Evolutionary conservation across 2,113 vertebrate species (phyloP).

Genomic region (Centropus bengalensis): DNA sequence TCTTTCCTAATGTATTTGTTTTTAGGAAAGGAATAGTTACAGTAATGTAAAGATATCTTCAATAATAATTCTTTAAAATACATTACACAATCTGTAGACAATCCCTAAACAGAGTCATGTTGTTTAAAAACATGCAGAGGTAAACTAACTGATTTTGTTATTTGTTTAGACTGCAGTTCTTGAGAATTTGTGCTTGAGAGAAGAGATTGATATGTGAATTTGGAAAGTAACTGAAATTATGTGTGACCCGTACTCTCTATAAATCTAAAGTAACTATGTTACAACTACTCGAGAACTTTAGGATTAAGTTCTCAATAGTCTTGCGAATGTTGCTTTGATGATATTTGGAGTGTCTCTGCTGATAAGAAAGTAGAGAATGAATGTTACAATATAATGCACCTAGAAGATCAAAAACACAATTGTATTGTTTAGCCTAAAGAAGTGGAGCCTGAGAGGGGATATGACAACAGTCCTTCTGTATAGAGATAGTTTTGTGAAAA

Average conservation of each 20-base stretch:
- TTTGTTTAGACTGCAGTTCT: neutral
- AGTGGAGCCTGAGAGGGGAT: neutral
- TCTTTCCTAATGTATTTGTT: neutral
- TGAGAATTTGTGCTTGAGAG: neutral
- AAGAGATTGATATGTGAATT: neutral
- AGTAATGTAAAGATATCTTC: neutral
- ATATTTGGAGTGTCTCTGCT: neutral
- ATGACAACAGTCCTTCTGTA: neutral
- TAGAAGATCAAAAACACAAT: neutral
- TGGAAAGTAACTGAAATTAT: neutral
- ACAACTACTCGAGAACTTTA: neutral
- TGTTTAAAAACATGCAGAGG: neutral
- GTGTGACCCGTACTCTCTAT: neutral
- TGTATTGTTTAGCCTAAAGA: neutral
- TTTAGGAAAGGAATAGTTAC: neutral
- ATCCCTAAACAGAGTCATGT: neutral
- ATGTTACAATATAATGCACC: neutral
- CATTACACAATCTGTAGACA: accelerated
- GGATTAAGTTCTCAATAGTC: neutral
- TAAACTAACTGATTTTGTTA: neutral
- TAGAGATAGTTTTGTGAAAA: neutral
- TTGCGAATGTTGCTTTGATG: neutral
- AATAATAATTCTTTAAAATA: too few species aligned
- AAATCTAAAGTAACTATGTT: neutral
- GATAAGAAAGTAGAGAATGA: neutral